A percentile compares a stretch with the other conserved stretches of the same genome.
Conservation (phyloP, 1,140 invertebrate species). For the Contarinia nasturtii region DNA sequence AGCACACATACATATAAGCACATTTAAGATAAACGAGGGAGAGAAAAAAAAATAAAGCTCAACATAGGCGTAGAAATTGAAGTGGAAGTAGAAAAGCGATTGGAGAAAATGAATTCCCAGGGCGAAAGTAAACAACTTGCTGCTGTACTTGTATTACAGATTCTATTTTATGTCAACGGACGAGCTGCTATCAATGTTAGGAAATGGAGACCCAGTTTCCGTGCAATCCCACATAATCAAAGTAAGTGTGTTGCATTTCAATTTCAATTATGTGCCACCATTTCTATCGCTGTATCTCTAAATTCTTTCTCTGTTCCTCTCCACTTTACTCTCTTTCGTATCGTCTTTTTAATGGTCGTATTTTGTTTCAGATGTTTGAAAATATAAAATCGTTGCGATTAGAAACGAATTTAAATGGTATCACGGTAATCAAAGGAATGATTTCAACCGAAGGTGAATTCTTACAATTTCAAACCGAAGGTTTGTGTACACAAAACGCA, state of each 20-base stretch:
- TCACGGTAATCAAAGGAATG: slow-evolving; percentile 51
- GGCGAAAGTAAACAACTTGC: too few species aligned
- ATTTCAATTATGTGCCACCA: neutral
- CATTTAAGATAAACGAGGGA: too few species aligned
- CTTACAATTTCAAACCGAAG: slow-evolving; percentile 54
- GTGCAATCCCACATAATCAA: slow-evolving; percentile 87
- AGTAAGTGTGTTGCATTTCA: slow-evolving; percentile 23
- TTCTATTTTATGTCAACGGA: slow-evolving; percentile 90
- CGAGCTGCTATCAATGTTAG: slow-evolving; percentile 75
- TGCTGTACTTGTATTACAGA: slow-evolving; percentile 15
- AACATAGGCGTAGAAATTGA: too few species aligned
- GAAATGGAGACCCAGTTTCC: slow-evolving; percentile 53
- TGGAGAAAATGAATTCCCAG: too few species aligned
- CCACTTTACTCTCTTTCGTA: too few species aligned
- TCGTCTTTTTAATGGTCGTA: neutral
- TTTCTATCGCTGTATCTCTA: neutral
- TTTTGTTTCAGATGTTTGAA: slow-evolving; percentile 59
- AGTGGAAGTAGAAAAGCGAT: too few species aligned
- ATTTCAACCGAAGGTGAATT: slow-evolving; percentile 70
- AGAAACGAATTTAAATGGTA: slow-evolving; percentile 35
- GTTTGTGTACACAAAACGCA: slow-evolving; percentile 16
- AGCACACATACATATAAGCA: too few species aligned
- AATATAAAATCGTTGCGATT: slow-evolving; percentile 61
- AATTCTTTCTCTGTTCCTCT: neutral
- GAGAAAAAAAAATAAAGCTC: too few species aligned